phyloP scores from a whole-genome alignment of 2,888 invertebrate genomes.

The Erebia palarica region DNA sequence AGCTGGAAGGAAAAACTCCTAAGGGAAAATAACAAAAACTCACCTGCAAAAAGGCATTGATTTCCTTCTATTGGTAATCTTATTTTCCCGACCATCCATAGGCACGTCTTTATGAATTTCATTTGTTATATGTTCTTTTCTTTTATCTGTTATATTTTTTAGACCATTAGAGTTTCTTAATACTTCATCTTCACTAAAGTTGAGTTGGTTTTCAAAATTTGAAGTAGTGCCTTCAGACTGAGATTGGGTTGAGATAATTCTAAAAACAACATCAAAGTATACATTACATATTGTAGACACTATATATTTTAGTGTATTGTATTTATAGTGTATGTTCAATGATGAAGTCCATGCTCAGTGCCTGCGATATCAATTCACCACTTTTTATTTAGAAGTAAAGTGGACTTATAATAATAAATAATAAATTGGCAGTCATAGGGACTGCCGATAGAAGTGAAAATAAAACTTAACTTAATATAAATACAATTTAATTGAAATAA shows the following conservation, averaged over 20 bases:
- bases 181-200: constrained; percentile 36
- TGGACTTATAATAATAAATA: too few relatives aligned
- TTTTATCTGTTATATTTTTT: constrained; percentile 30
- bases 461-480: too few relatives aligned
- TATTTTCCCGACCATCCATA: constrained; percentile 26
- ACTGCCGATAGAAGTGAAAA: too few relatives aligned
- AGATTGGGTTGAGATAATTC: constrained; percentile 39
- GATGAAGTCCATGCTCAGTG: too few relatives aligned
- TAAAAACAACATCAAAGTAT: constrained; percentile 32
- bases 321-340: too few relatives aligned
- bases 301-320: too few relatives aligned
- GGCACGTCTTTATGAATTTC: constrained; percentile 19
- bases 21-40: neutral
- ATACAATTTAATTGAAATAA: too few relatives aligned
- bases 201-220: constrained; percentile 39
- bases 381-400: too few relatives aligned
- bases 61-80: constrained; percentile 58
- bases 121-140: constrained; percentile 46
- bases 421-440: too few relatives aligned
- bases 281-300: neutral
- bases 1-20: too few relatives aligned
- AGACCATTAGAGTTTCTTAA: constrained; percentile 42
- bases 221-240: constrained; percentile 42
- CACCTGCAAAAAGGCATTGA: constrained; percentile 52
- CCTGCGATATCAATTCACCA: too few relatives aligned